A percentile compares a stretch with the other conserved stretches of the same genome.
phyloP scores from a whole-genome alignment of 2,888 invertebrate species.

The Mythimna impura region DNA sequence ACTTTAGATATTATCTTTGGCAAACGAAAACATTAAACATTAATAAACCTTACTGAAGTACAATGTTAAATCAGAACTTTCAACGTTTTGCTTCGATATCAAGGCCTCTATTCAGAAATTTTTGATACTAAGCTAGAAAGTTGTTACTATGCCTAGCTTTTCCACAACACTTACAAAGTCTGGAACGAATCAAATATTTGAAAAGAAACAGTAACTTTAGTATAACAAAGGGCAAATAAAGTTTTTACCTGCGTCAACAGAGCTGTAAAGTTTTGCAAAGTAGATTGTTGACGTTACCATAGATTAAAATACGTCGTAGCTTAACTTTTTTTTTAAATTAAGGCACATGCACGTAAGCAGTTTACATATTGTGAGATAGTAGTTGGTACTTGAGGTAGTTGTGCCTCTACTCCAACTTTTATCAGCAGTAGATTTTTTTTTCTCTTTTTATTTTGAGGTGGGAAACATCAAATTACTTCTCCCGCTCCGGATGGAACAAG shows the following conservation, averaged over 20 bases:
- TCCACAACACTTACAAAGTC: constrained; percentile 21
- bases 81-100: background rate
- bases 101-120: constrained; percentile 9
- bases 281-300: background rate
- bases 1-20: background rate
- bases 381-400: no score
- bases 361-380: background rate
- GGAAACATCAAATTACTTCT: no score
- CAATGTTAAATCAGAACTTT: constrained; percentile 14
- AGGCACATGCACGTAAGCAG: no score
- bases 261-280: constrained; percentile 1
- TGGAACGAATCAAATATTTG: constrained; percentile 2
- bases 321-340: background rate
- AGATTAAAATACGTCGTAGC: background rate
- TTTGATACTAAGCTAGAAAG: constrained; percentile 5
- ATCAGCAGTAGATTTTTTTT: no score
- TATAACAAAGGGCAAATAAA: constrained; percentile 4
- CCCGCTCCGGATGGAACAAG: no score
- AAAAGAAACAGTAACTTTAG: constrained; percentile 18
- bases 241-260: constrained; percentile 13
- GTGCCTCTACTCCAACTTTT: no score
- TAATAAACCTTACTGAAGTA: constrained; percentile 8
- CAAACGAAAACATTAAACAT: constrained; percentile 14
- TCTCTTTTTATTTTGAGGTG: no score
- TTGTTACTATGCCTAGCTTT: constrained; percentile 20